Evolutionary conservation across 2,113 vertebrate species (phyloP).

Genomic region (Syngnathus scovelli): DNA sequence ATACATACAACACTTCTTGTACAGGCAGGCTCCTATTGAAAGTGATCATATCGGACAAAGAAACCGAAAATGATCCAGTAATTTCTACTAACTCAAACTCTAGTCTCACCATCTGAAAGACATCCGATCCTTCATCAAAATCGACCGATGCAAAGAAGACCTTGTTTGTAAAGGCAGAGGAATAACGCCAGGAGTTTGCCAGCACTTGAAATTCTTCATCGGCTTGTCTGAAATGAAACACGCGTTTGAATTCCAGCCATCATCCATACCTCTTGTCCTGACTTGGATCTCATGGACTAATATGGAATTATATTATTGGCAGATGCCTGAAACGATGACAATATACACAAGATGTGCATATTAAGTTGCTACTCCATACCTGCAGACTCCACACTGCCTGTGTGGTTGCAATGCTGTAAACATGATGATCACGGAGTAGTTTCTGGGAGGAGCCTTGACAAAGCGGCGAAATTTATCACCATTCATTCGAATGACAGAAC

Average conservation of each 20-base stretch:
- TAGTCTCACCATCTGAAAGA: constrained; percentile 91
- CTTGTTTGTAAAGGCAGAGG: constrained; percentile 90
- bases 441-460: constrained; percentile 89
- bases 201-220: constrained; percentile 96
- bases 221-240: constrained; percentile 77
- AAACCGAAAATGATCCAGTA: not conserved
- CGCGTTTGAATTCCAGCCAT: not conserved
- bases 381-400: constrained; percentile 93
- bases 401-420: constrained; percentile 96
- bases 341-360: not conserved
- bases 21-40: not conserved
- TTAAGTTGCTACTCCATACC: constrained; percentile 62
- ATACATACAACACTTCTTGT: not conserved
- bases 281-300: not conserved
- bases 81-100: not conserved
- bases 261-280: not conserved
- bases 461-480: constrained; percentile 95
- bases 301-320: not conserved
- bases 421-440: constrained; percentile 95
- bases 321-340: not conserved
- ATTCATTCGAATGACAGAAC: constrained; percentile 90
- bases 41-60: not conserved
- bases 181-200: constrained; percentile 96
- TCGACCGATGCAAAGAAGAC: constrained; percentile 95
- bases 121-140: constrained; percentile 96